Evolutionary conservation across 2,113 vertebrate species (phyloP).

Genomic region (Tragelaphus scriptus): DNA sequence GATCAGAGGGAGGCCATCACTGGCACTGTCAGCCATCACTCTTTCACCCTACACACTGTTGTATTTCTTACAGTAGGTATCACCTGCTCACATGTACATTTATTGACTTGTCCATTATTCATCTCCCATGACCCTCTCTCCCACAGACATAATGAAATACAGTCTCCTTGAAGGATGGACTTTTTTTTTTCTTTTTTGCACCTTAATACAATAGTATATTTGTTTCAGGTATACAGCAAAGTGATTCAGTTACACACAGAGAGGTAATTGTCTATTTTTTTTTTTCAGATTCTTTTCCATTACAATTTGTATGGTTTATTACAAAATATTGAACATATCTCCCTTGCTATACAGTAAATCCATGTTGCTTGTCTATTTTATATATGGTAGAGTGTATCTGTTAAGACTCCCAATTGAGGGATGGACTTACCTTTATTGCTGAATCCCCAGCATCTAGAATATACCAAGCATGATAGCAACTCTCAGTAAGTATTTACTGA

Average conservation of each 20-base stretch:
- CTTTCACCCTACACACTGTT: background rate
- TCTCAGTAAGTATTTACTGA: background rate
- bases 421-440: background rate
- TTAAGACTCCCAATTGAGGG: background rate
- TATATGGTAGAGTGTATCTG: background rate
- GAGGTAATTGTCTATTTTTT: background rate
- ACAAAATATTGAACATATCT: background rate
- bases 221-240: background rate
- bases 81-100: background rate
- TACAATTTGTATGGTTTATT: background rate
- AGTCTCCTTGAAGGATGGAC: too few relatives aligned
- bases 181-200: background rate
- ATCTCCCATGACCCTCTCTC: rapidly evolving
- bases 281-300: background rate
- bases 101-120: background rate
- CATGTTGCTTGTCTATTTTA: background rate
- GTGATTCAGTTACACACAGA: background rate
- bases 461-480: background rate
- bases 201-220: background rate
- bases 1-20: background rate
- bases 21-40: background rate
- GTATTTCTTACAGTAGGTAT: background rate
- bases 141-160: background rate
- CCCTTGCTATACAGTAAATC: background rate
- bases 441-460: background rate